These are phyloP conservation scores for Periophthalmus modestus DNA, from an alignment of 2,113 vertebrate genomes.

Conservation along the genomic window DNA sequence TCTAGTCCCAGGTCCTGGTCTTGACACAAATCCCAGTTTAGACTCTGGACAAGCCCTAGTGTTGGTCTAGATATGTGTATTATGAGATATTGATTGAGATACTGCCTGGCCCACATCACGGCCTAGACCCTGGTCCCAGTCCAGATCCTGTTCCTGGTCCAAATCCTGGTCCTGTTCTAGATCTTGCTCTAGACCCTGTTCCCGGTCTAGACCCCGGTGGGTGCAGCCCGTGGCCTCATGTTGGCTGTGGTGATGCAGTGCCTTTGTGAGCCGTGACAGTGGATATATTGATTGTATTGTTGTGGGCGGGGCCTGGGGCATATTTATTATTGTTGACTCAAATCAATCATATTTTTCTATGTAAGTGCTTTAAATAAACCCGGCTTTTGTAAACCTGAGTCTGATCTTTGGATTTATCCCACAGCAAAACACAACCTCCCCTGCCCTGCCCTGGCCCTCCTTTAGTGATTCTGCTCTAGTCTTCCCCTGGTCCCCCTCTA, in stretches of 20 bases:
- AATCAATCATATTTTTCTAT: constrained; percentile 85
- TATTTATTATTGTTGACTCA: constrained; percentile 83
- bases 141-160: background rate
- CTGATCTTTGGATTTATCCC: constrained; percentile 13
- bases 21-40: too few species aligned
- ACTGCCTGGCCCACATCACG: too few species aligned
- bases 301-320: constrained; percentile 70
- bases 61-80: too few species aligned
- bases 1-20: too few species aligned
- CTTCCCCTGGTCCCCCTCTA: background rate
- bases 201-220: background rate
- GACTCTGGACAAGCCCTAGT: too few species aligned
- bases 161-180: background rate
- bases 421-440: background rate
- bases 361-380: constrained; percentile 84
- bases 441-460: too few species aligned
- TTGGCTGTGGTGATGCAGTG: constrained; percentile 79
- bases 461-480: too few species aligned
- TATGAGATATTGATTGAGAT: too few species aligned
- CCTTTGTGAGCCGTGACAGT: constrained; percentile 80
- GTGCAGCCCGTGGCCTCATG: constrained; percentile 41
- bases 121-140: background rate
- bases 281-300: constrained; percentile 82
- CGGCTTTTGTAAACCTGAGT: constrained; percentile 69
- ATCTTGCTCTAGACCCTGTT: background rate